Percentiles rank a stretch among this genome's conserved stretches.
Evolutionary conservation across 2,113 vertebrate species (phyloP).

Genomic region (Gulo gulo): DNA sequence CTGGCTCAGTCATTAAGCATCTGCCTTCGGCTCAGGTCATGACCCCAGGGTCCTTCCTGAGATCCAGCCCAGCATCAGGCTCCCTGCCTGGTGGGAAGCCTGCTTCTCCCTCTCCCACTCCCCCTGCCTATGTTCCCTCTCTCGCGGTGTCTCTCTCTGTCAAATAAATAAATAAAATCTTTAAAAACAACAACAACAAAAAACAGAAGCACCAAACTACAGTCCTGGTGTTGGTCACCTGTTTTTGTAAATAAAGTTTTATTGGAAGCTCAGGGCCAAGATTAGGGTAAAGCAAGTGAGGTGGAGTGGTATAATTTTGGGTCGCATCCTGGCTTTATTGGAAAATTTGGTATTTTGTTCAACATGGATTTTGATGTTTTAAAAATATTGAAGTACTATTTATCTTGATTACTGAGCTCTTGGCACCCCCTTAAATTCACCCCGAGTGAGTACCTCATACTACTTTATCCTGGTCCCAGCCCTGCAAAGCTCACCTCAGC

Average conservation of each 20-base stretch:
- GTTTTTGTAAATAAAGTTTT: background rate
- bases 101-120: too few relatives aligned
- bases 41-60: too few relatives aligned
- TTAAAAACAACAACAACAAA: too few relatives aligned
- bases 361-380: background rate
- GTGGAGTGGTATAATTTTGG: background rate
- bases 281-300: background rate
- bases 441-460: too few relatives aligned
- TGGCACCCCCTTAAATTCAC: background rate
- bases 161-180: too few relatives aligned
- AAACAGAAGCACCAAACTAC: background rate
- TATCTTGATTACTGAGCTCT: background rate
- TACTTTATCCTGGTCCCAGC: too few relatives aligned
- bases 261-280: background rate
- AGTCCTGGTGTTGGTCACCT: background rate
- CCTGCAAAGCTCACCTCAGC: rapidly evolving
- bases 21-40: too few relatives aligned
- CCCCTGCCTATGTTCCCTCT: too few relatives aligned
- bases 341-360: background rate
- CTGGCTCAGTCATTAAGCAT: too few relatives aligned
- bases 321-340: background rate
- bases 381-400: background rate
- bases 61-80: too few relatives aligned
- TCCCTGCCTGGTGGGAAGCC: too few relatives aligned
- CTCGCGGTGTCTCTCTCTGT: too few relatives aligned